Evolutionary conservation across 2,113 vertebrate species (phyloP).

Genomic region (Myiozetetes cayanensis): DNA sequence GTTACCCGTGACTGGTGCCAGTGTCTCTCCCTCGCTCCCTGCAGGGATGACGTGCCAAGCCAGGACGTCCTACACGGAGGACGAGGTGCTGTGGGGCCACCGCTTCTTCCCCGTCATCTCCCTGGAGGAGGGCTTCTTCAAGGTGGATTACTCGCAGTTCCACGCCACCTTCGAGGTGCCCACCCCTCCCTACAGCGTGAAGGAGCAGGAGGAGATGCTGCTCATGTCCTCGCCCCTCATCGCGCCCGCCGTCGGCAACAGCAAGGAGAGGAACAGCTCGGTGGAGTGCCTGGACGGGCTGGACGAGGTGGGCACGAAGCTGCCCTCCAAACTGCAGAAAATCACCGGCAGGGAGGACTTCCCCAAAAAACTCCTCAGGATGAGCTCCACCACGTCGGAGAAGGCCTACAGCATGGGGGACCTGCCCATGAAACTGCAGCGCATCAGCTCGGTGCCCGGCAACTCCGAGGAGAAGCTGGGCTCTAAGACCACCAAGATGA

Average conservation of each 20-base stretch:
- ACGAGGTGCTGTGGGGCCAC: constrained; percentile 98
- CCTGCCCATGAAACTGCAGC: constrained; percentile 96
- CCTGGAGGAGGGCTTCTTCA: constrained; percentile 98
- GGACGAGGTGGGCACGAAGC: constrained; percentile 87
- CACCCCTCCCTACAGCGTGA: constrained; percentile 94
- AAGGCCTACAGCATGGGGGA: constrained; percentile 98
- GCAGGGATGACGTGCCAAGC: constrained; percentile 99
- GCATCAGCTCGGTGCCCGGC: constrained; percentile 98
- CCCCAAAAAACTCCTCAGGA: constrained; percentile 93
- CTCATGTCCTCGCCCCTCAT: constrained; percentile 96
- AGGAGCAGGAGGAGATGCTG: constrained; percentile 96
- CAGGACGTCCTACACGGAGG: constrained; percentile 96
- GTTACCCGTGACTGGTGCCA: not conserved
- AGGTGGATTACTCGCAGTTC: constrained; percentile 99
- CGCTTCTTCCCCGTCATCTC: constrained; percentile 98
- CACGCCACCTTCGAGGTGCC: constrained; percentile 97
- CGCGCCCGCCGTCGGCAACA: constrained; percentile 93
- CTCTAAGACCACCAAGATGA: constrained; percentile 85
- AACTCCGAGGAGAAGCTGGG: constrained; percentile 92
- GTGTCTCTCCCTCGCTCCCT: constrained; percentile 3
- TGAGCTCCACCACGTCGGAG: constrained; percentile 98
- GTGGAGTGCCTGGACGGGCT: constrained; percentile 92
- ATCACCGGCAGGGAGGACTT: constrained; percentile 95
- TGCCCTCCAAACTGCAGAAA: constrained; percentile 96
- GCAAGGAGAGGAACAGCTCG: constrained; percentile 91